phyloP scores from a whole-genome alignment of 53 echinoderm and acorn worm species.

The Holothuria scabra region DNA sequence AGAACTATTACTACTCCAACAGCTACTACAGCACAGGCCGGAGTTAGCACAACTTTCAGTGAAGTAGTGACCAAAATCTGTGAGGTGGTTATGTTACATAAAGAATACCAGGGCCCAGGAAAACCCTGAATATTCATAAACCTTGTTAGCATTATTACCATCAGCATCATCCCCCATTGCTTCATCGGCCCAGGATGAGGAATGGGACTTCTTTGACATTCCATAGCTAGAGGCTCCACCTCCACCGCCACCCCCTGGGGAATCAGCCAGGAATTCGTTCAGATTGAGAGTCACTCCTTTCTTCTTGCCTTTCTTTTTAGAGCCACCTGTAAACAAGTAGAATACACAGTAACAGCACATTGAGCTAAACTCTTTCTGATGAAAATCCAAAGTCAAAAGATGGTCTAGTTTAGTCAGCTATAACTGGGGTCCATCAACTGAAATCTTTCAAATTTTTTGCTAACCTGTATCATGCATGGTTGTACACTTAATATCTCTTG shows the following conservation, averaged over 20 bases:
- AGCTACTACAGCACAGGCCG: too few relatives aligned
- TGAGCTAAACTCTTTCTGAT: too few relatives aligned
- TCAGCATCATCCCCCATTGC: constrained; percentile 64
- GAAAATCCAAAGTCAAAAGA: too few relatives aligned
- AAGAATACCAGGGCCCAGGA: not conserved
- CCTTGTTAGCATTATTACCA: constrained; percentile 46
- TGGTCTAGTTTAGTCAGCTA: too few relatives aligned
- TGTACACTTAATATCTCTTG: too few relatives aligned
- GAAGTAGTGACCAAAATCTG: not conserved
- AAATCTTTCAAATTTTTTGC: too few relatives aligned
- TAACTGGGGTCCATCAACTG: too few relatives aligned
- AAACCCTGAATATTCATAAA: too few relatives aligned
- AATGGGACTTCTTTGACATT: constrained; percentile 59
- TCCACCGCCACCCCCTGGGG: constrained; percentile 36
- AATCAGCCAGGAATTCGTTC: constrained; percentile 78
- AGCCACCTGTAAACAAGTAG: constrained; percentile 6
- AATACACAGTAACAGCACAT: not conserved
- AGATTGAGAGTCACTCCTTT: constrained; percentile 93
- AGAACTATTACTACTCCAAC: too few relatives aligned
- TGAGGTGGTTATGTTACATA: too few relatives aligned
- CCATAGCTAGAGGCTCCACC: constrained; percentile 69
- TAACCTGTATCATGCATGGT: too few relatives aligned
- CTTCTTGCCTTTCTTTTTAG: constrained; percentile 88
- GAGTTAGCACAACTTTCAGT: not conserved
- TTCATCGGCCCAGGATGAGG: constrained; percentile 84